phyloP scores from a whole-genome alignment of 2,797 vertebrate genomes.

The Anabas testudineus region DNA sequence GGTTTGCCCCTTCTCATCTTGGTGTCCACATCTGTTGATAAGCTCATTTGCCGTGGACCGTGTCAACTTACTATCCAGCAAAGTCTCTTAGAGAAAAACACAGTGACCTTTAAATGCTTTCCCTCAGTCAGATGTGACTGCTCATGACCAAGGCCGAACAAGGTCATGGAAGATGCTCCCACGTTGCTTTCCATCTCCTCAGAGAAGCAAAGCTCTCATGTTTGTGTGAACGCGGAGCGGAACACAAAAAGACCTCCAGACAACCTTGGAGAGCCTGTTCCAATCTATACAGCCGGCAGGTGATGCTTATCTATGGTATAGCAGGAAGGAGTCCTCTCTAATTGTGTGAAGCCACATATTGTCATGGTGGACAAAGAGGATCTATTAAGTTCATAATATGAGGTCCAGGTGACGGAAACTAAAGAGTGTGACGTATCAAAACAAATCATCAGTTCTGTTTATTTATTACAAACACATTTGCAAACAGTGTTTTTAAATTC shows the following conservation, averaged over 20 bases:
- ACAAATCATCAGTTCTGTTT: constrained; percentile 23
- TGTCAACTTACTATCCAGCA: constrained; percentile 59
- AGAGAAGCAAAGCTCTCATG: constrained; percentile 52
- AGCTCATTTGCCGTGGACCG: constrained; percentile 56
- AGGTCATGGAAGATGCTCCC: constrained; percentile 64
- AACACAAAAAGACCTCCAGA: constrained; percentile 82
- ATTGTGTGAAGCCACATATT: constrained; percentile 82
- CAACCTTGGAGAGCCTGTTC: constrained; percentile 80
- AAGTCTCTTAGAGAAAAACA: constrained; percentile 31
- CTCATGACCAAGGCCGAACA: constrained; percentile 55
- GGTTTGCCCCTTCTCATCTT: constrained; percentile 68
- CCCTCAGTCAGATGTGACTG: constrained; percentile 42
- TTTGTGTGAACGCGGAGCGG: constrained; percentile 54
- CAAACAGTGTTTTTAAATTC: constrained; percentile 8
- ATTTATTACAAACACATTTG: constrained; percentile 11
- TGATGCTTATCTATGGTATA: constrained; percentile 79
- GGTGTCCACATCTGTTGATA: constrained; percentile 56
- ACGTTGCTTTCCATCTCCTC: constrained; percentile 54
- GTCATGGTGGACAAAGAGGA: constrained; percentile 78
- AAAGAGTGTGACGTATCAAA: constrained; percentile 50
- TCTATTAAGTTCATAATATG: constrained; percentile 77
- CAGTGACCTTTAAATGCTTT: constrained; percentile 60
- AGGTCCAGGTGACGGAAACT: constrained; percentile 59
- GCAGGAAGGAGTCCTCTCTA: constrained; percentile 75
- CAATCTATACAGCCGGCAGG: constrained; percentile 80